Evolutionary conservation across 2,888 invertebrate genomes (phyloP).

Genomic region (Drepana falcataria): DNA sequence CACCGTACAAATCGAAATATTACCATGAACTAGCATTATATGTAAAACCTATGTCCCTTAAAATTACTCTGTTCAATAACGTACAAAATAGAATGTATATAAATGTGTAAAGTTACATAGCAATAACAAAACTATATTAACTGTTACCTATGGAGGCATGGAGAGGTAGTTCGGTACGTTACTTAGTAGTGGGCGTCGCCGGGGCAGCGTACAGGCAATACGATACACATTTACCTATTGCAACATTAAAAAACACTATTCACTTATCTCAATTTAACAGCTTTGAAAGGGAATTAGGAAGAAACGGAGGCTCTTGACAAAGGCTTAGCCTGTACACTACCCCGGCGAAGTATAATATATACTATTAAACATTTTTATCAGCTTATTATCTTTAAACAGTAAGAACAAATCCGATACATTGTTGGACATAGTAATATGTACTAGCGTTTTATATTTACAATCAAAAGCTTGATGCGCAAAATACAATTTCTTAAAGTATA

Average conservation of each 20-base stretch:
- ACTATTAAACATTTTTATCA: not conserved
- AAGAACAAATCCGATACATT: slow-evolving; percentile 30
- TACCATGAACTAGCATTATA: slow-evolving; percentile 34
- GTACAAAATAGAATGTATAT: slow-evolving; percentile 55
- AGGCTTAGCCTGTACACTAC: not conserved
- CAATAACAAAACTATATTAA: slow-evolving; percentile 54
- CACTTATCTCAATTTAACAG: too few species aligned
- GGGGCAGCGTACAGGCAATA: not conserved
- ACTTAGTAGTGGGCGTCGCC: slow-evolving; percentile 36
- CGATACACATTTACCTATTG: too few species aligned
- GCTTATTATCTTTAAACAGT: slow-evolving; percentile 4
- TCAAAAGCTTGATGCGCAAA: slow-evolving; percentile 57
- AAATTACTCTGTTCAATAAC: slow-evolving; percentile 51
- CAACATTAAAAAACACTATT: too few species aligned
- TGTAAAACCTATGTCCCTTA: slow-evolving; percentile 44
- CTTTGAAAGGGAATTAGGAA: too few species aligned
- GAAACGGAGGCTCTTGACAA: too few species aligned
- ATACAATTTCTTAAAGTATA: slow-evolving; percentile 43
- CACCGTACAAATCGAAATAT: slow-evolving; percentile 22
- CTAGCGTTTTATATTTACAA: slow-evolving; percentile 62
- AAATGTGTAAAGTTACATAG: slow-evolving; percentile 45
- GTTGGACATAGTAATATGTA: slow-evolving; percentile 31
- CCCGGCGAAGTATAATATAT: not conserved
- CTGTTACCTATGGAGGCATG: slow-evolving; percentile 64
- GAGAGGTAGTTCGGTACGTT: slow-evolving; percentile 71